Evolutionary conservation across 2,113 vertebrate species (phyloP).

Genomic region (Corvus hawaiiensis): DNA sequence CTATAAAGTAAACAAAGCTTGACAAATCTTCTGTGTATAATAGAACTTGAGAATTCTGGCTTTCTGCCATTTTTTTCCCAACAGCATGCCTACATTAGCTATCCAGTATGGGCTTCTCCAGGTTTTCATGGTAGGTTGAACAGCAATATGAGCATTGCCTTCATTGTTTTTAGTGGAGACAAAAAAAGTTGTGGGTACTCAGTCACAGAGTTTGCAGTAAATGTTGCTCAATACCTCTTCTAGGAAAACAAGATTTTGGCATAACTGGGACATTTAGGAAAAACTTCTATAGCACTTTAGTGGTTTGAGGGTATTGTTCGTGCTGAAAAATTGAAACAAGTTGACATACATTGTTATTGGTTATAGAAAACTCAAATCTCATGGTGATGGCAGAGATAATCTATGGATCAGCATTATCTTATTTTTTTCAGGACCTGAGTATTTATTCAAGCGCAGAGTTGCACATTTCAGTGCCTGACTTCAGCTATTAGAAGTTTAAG

Average conservation of each 20-base stretch:
- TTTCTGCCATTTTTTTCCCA: background rate
- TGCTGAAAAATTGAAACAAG: background rate
- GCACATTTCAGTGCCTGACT: background rate
- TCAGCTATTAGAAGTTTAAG: background rate
- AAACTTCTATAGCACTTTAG: background rate
- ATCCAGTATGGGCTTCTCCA: background rate
- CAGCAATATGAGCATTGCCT: background rate
- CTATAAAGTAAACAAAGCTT: background rate
- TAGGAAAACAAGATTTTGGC: background rate
- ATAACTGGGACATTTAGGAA: background rate
- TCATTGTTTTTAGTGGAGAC: background rate
- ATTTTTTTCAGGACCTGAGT: background rate
- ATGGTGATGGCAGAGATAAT: background rate
- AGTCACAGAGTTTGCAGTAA: background rate
- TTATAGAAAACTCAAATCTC: background rate
- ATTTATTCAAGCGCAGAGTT: conserved; percentile 3
- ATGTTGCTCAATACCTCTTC: background rate
- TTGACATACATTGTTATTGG: background rate
- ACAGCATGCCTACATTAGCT: background rate
- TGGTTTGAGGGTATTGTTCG: background rate
- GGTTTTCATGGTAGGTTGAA: background rate
- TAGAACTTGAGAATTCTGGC: background rate
- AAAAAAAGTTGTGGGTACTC: background rate
- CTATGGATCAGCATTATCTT: background rate
- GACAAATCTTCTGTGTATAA: background rate